Base-by-base conservation (phyloP, 2,113 vertebrate species). In the Garra rufa region DNA sequence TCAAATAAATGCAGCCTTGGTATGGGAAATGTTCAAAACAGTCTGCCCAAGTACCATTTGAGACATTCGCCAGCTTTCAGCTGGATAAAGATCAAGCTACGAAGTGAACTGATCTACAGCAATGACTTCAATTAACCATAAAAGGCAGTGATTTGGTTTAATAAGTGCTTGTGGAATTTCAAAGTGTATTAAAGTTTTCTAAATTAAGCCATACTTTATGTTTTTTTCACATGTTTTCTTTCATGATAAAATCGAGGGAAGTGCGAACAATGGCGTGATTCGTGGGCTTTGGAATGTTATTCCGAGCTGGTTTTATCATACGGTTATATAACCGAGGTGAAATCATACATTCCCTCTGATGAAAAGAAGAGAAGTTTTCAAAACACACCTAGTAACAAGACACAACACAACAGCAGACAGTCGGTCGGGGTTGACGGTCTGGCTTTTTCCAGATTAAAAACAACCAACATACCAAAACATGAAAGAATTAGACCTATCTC, bases 181-280 rank as follows among this genome's bases (percentile, higher is more conserved):
- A 11, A 77, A 81, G 59, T 73, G 75, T 82, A 77, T 41, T 83
- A 11, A 26, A 9, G 19, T 55, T 63, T 65, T 30, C 14, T 26
- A 84, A 84, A 78, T 75, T 14, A 50, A 26, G 74, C 21, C 55
- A 26, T 19, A 57, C 69, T 85, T 74, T 21, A 26, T 21, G 43
- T 69, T 71, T 15, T 71, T 7, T 52, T 28, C 46, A 6, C 67
- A n/a, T 55, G 50, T 43, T 43, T 79, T 87, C 21, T 69, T 69
- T 85, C 50, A 3, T 30, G 85, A 89, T 88, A 67, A 84, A 65
- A 84, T 41, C 2, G 4, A 76, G 43, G 76, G 81, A 87, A 87
- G 87, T 19, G 81, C 84, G 82, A 71, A 83, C 88, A 87, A 87
- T 87, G 76, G 76, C 30, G 8, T 48, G 83, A 79, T 79, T 65